Evolutionary conservation across 2,797 vertebrate species (phyloP), one percentile per base, ranked within the genome.

Genomic region (Pseudochromis fuscus): DNA sequence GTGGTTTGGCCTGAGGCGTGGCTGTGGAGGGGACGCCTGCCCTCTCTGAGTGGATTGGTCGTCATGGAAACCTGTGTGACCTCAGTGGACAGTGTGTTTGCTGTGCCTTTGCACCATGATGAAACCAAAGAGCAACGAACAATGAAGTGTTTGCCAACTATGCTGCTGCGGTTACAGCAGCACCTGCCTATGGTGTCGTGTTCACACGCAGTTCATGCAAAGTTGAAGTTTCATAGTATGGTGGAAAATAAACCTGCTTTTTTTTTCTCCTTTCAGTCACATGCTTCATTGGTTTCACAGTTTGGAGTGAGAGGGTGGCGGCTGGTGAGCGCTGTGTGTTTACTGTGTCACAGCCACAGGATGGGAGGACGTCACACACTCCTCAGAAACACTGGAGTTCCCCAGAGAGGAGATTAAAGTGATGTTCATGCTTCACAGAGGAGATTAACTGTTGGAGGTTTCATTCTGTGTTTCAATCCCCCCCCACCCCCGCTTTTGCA

Each of bases 381-480:
- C 4, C 1, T 11, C 15, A 38, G 11, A 3, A 16, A 38, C 37
- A 4, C 25, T 42, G 12, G 12, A 3, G 12, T 33, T 50, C n/a
- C 28, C 28, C 33, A 18, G n/a, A 31, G 49, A 46, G 48, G 11
- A 62, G 9, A 52, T 57, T 40, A 0, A 6, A 30, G 2, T 4
- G 19, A 10, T 33, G 30, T 7, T 45, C 5, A 13, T 52, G 8
- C 12, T 51, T 55, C 5, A 46, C 24, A 61, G 38, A 40, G 16
- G 16, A 49, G 5, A 27, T 9, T 27, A 38, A 49, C 16, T 15
- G 18, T 65, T 21, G 62, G 51, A 33, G 15, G 30, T 52, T 77
- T 62, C 11, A 48, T 35, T 13, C n/a, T 69, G 60, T 56, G 42
- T 60, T 53, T 37, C 42, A 70, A 49, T 23, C 35, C 30, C 6